Percentiles rank a stretch among this genome's conserved stretches.
Evolutionary conservation across 1,140 invertebrate genomes (phyloP).

Genomic region (Apis cerana): DNA sequence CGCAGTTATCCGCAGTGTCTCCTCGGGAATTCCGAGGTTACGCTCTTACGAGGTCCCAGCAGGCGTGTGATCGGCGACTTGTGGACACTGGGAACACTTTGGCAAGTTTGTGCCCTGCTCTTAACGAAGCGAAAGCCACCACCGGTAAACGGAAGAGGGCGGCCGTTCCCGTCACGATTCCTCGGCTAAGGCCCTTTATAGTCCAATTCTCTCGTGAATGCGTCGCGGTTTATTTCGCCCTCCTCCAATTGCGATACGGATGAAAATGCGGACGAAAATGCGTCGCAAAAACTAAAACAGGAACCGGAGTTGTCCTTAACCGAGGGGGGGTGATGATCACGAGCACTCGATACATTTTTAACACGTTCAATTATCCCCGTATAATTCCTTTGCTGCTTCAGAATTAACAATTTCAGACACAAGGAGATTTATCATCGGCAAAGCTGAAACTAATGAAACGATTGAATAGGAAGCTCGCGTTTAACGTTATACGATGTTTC

Average conservation of each 20-base stretch:
- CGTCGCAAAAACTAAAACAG: too few species aligned
- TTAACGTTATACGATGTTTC: not conserved
- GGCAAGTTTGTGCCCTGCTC: conserved; percentile 57
- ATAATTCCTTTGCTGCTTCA: not conserved
- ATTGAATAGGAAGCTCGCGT: not conserved
- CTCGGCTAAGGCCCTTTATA: conserved; percentile 44
- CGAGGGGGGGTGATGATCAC: too few species aligned
- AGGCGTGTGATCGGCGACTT: conserved; percentile 61
- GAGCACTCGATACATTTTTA: too few species aligned
- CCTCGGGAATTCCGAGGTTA: conserved; percentile 55
- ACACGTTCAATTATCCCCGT: not conserved
- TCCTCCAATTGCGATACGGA: not conserved
- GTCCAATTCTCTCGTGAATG: conserved; percentile 35
- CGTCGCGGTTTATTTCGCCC: not conserved
- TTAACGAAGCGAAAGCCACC: conserved; percentile 63
- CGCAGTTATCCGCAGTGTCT: conserved; percentile 63
- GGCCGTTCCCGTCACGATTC: conserved; percentile 18
- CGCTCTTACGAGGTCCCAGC: conserved; percentile 40
- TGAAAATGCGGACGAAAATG: too few species aligned
- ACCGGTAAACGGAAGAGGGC: conserved; percentile 21
- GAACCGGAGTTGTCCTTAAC: too few species aligned
- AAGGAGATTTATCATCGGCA: not conserved
- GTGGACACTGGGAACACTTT: conserved; percentile 60
- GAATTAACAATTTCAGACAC: not conserved
- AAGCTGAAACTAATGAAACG: not conserved